These are phyloP conservation scores for Colinus virginianus DNA, from an alignment of 2,113 vertebrate species.

Conservation along the genomic window DNA sequence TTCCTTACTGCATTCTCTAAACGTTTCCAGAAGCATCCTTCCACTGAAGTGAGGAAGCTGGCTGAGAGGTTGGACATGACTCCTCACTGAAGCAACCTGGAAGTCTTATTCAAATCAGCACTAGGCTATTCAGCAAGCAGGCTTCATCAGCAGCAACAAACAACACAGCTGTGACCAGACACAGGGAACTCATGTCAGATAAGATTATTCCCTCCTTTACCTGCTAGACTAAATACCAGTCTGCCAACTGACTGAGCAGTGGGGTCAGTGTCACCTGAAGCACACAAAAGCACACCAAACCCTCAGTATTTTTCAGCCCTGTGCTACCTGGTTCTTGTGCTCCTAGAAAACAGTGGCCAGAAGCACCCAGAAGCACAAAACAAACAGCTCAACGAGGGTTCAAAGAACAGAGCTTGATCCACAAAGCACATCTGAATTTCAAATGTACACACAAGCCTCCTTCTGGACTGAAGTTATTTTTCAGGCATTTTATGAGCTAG, in stretches of 20 bases:
- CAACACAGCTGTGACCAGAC: background rate
- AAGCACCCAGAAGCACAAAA: background rate
- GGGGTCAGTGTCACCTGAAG: background rate
- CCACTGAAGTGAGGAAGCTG: background rate
- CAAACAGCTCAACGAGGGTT: background rate
- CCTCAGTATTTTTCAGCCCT: background rate
- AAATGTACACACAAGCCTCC: background rate
- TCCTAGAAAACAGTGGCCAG: background rate
- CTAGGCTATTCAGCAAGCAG: background rate
- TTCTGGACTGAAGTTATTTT: background rate
- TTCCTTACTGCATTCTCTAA: background rate
- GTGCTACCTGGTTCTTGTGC: background rate
- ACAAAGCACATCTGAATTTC: constrained; percentile 15
- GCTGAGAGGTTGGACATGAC: background rate
- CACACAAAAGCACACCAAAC: background rate
- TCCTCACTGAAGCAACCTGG: background rate
- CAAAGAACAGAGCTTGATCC: background rate
- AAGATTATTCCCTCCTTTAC: background rate
- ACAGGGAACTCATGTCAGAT: rapidly evolving
- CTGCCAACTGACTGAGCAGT: background rate
- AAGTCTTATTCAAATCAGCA: background rate
- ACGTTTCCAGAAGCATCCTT: background rate
- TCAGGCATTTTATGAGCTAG: background rate
- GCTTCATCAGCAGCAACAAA: background rate
- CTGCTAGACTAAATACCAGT: background rate